Conservation (phyloP, 2,797 vertebrate species). For the Megaceryle alcyon region DNA sequence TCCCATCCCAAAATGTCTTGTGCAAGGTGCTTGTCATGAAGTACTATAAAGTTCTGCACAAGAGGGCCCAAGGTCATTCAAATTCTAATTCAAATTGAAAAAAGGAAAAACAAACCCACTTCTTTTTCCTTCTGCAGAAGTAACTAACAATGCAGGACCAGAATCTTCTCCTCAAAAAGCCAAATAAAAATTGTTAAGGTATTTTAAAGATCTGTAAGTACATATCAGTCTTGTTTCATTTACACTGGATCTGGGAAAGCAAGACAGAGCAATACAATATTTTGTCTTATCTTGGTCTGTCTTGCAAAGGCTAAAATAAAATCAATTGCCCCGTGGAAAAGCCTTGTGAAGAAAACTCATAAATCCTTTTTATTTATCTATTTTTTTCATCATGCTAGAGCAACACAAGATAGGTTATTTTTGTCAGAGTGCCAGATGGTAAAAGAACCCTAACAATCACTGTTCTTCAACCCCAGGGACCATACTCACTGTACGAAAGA, state of each 20-base stretch:
- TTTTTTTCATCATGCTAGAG: constrained; percentile 51
- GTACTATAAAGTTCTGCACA: background rate
- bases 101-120: background rate
- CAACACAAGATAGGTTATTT: background rate
- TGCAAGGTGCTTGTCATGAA: background rate
- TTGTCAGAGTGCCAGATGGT: constrained; percentile 19
- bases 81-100: background rate
- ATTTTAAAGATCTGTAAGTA: constrained; percentile 4
- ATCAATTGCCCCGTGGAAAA: constrained; percentile 47
- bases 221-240: background rate
- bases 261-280: background rate
- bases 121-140: background rate
- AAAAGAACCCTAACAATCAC: background rate
- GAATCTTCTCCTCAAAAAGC: background rate
- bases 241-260: background rate
- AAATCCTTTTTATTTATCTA: constrained; percentile 60
- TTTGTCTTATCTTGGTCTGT: background rate
- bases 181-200: background rate
- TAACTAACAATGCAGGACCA: background rate
- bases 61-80: background rate
- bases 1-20: background rate
- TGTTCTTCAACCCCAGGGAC: background rate
- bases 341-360: constrained; percentile 21
- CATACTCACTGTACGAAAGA: background rate
- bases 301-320: constrained; percentile 37